Conservation (phyloP, 2,888 invertebrate species). For the Microplitis manilae region DNA sequence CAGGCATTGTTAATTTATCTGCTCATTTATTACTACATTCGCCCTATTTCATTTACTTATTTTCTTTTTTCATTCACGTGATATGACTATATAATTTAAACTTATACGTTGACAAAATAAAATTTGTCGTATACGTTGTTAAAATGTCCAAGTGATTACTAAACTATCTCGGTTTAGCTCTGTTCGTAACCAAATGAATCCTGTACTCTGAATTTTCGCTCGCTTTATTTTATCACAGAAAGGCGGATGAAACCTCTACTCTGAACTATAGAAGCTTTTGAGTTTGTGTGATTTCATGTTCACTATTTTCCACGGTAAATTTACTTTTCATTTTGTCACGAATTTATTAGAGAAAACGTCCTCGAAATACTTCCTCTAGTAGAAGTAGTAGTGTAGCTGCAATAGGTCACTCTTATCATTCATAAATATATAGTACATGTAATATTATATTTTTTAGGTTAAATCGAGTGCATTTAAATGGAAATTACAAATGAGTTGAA, state of each 20-base stretch:
- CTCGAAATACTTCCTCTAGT: not conserved
- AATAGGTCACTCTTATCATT: not conserved
- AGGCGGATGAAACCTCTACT: not conserved
- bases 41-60: not conserved
- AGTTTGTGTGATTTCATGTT: slow-evolving; percentile 9
- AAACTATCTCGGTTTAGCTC: slow-evolving; percentile 28
- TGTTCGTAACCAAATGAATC: slow-evolving; percentile 52
- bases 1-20: slow-evolving; percentile 6
- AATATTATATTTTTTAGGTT: not conserved
- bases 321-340: slow-evolving; percentile 21
- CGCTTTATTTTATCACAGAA: not conserved
- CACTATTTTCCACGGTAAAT: slow-evolving; percentile 7
- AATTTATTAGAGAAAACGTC: not conserved
- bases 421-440: not conserved
- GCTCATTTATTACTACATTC: not conserved
- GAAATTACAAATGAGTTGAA: not conserved
- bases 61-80: not conserved
- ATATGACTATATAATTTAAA: not conserved
- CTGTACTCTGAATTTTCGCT: slow-evolving; percentile 41
- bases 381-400: not conserved
- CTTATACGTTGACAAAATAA: not conserved
- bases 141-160: slow-evolving; percentile 46
- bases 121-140: slow-evolving; percentile 45
- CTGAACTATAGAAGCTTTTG: slow-evolving; percentile 9
- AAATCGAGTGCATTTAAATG: not conserved